These are phyloP conservation scores for Amphibalanus amphitrite DNA, from an alignment of 1,140 invertebrate genomes.

Conservation along the genomic window DNA sequence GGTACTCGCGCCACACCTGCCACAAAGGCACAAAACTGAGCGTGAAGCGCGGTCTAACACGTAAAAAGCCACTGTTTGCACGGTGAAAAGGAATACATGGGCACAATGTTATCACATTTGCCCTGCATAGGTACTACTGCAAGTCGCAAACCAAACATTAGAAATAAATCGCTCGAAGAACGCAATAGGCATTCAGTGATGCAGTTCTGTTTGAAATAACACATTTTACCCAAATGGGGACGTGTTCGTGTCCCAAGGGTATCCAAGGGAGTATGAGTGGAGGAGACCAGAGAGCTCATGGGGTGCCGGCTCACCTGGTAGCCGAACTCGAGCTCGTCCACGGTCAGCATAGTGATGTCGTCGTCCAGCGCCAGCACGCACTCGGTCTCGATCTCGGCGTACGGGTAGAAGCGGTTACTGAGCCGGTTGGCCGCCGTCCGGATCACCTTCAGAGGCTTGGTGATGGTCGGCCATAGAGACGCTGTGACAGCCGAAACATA, in stretches of 20 bases:
- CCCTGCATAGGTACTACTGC: no score
- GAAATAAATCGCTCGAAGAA: no score
- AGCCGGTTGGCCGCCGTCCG: constrained; percentile 78
- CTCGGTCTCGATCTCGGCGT: constrained; percentile 83
- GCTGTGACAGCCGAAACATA: constrained; percentile 32
- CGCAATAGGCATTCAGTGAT: no score
- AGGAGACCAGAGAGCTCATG: no score
- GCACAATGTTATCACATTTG: no score
- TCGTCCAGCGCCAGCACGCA: constrained; percentile 80
- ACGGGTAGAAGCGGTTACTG: constrained; percentile 84
- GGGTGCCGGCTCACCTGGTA: constrained; percentile 36
- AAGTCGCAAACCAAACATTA: no score
- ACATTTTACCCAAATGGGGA: no score
- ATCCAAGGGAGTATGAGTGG: no score
- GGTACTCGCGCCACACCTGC: constrained; percentile 83
- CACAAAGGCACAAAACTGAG: constrained; percentile 18
- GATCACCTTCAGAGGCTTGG: constrained; percentile 75
- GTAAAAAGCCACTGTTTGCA: no score
- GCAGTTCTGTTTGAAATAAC: no score
- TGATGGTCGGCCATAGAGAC: constrained; percentile 62
- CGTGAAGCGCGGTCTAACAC: neutral
- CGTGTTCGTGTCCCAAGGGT: no score
- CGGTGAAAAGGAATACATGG: no score
- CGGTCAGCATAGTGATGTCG: constrained; percentile 83
- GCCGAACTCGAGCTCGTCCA: constrained; percentile 83